Percentiles rank a stretch among this genome's conserved stretches.
These are phyloP conservation scores for Ommatoiulus sabulosus DNA, from an alignment of 2,888 invertebrate genomes.

Conservation along the genomic window DNA sequence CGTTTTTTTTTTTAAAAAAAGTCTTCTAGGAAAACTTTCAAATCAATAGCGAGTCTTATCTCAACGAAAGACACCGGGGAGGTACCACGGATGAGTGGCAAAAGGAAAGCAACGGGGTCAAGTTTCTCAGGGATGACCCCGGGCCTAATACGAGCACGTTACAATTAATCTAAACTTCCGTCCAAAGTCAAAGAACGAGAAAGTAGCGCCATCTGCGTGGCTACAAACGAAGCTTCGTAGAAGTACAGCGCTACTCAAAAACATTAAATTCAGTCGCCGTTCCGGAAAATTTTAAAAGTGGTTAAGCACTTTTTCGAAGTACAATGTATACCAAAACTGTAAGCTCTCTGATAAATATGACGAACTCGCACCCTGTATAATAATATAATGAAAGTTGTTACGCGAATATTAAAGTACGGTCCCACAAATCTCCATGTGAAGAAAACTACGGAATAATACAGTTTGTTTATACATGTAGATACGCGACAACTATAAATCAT, in stretches of 20 bases:
- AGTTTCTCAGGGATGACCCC: conserved; percentile 40
- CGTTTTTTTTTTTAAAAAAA: background rate
- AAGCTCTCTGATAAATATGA: too few relatives aligned
- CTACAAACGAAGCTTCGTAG: background rate
- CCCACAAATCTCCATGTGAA: too few relatives aligned
- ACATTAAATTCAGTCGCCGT: too few relatives aligned
- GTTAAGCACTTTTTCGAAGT: too few relatives aligned
- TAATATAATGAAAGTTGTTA: too few relatives aligned
- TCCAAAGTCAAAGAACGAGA: background rate
- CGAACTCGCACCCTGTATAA: too few relatives aligned
- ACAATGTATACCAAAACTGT: too few relatives aligned
- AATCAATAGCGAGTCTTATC: conserved; percentile 45
- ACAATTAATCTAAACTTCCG: background rate
- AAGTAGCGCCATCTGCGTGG: background rate
- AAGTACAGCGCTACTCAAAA: background rate
- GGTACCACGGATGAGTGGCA: conserved; percentile 12
- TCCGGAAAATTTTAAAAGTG: too few relatives aligned
- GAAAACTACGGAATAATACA: too few relatives aligned
- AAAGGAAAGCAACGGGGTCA: conserved; percentile 32
- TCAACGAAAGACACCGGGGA: background rate
- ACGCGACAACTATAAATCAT: too few relatives aligned
- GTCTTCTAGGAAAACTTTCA: background rate
- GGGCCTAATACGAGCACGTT: conserved; percentile 32
- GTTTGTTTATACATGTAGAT: too few relatives aligned
- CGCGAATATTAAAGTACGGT: too few relatives aligned